Conservation (phyloP, 2,113 vertebrate genomes). For the Chauna torquata region DNA sequence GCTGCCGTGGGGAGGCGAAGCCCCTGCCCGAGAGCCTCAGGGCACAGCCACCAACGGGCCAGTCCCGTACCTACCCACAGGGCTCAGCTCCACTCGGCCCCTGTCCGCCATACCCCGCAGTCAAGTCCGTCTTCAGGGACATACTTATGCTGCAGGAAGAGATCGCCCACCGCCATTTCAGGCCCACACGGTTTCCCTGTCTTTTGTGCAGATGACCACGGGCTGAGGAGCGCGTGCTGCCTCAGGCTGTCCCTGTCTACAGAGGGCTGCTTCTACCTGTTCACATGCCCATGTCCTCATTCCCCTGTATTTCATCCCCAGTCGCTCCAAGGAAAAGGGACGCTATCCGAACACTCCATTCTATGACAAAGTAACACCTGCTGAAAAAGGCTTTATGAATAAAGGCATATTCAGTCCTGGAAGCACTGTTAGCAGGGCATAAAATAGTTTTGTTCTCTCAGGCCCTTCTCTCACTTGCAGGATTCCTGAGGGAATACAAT, state of each 20-base stretch:
- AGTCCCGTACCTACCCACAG: background rate
- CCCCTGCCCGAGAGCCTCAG: too few relatives aligned
- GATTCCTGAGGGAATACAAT: rapidly evolving
- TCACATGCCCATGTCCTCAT: background rate
- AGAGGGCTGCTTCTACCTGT: background rate
- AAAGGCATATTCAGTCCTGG: background rate
- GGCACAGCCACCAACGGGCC: background rate
- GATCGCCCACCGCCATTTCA: background rate
- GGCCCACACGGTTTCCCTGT: rapidly evolving
- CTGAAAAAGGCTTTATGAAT: background rate
- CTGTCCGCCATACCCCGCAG: background rate
- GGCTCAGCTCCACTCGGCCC: background rate
- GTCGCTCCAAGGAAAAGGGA: background rate
- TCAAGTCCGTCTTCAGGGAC: background rate
- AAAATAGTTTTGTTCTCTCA: background rate
- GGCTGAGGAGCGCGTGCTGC: rapidly evolving
- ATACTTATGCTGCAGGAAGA: background rate
- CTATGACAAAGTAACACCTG: background rate
- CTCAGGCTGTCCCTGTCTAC: background rate
- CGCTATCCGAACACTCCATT: background rate
- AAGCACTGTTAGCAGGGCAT: background rate
- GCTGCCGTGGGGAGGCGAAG: background rate
- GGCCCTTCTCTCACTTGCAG: background rate
- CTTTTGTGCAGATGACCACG: background rate
- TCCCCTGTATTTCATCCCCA: background rate